phyloP scores from a whole-genome alignment of 23 tunicate genomes.

The Diplosoma virens region DNA sequence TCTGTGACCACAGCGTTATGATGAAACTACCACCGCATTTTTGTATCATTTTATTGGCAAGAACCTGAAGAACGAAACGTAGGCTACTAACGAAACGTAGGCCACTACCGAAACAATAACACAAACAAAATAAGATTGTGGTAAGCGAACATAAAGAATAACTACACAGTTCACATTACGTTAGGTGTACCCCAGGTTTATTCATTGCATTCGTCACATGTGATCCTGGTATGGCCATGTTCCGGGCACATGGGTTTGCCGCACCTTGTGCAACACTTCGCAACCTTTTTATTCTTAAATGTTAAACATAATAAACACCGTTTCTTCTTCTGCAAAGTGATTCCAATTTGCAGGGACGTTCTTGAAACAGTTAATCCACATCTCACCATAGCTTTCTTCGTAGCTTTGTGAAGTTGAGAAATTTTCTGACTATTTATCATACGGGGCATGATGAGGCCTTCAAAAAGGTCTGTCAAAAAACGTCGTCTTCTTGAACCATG shows the following conservation, averaged over 20 bases:
- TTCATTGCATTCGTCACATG: neutral
- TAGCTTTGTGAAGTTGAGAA: constrained; percentile 8
- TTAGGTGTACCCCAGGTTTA: neutral
- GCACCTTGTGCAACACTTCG: constrained; percentile 1
- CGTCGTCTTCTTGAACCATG: neutral
- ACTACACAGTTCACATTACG: neutral
- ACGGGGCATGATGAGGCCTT: constrained; percentile 15
- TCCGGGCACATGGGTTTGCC: neutral
- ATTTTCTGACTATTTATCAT: constrained; percentile 3
- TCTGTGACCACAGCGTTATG: too few species aligned
- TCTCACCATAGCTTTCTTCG: neutral
- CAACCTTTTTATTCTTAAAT: neutral
- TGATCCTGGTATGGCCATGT: neutral
- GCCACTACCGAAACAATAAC: too few species aligned
- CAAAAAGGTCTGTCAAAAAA: neutral
- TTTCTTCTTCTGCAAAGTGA: too few species aligned
- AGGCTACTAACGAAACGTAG: too few species aligned
- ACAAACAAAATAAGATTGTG: too few species aligned
- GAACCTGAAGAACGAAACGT: too few species aligned
- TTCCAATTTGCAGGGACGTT: constrained; percentile 3
- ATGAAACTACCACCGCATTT: too few species aligned
- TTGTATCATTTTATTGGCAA: too few species aligned
- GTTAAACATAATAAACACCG: neutral
- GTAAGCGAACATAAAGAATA: neutral
- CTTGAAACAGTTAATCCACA: neutral